Evolutionary conservation across 1,140 invertebrate species (phyloP).

Genomic region (Fopius arisanus): DNA sequence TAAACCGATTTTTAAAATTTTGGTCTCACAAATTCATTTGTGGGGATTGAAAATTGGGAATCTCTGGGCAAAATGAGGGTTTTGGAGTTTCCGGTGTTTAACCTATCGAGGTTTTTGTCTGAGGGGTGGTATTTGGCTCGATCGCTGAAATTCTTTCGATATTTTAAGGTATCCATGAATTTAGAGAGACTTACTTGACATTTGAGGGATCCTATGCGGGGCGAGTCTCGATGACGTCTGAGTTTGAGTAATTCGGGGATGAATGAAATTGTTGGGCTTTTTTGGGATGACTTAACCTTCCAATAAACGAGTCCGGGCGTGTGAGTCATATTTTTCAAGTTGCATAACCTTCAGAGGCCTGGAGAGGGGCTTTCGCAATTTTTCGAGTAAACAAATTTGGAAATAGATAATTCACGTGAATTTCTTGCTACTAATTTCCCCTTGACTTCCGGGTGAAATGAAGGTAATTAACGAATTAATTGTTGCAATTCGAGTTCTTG

Average conservation of each 20-base stretch:
- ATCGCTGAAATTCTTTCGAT: neutral
- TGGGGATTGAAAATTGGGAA: too few species aligned
- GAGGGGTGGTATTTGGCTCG: neutral
- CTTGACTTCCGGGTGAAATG: too few species aligned
- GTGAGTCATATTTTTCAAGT: constrained; percentile 1
- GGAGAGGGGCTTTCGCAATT: neutral
- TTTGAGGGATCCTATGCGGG: neutral
- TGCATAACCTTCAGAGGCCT: neutral
- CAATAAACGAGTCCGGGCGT: neutral
- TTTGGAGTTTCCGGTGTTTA: too few species aligned
- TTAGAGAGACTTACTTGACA: neutral
- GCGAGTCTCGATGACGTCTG: neutral
- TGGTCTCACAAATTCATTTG: too few species aligned
- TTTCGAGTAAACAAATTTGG: too few species aligned
- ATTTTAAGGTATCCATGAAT: neutral
- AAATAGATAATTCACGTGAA: too few species aligned
- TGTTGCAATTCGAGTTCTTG: too few species aligned
- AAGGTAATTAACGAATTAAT: too few species aligned
- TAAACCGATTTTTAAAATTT: too few species aligned
- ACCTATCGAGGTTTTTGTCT: too few species aligned
- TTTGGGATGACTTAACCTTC: neutral
- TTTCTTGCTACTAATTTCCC: too few species aligned
- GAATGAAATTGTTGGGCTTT: neutral
- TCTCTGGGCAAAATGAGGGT: too few species aligned
- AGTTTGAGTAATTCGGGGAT: neutral